Base-by-base conservation (phyloP, 2,797 vertebrate species). In the Phoebastria nigripes region DNA sequence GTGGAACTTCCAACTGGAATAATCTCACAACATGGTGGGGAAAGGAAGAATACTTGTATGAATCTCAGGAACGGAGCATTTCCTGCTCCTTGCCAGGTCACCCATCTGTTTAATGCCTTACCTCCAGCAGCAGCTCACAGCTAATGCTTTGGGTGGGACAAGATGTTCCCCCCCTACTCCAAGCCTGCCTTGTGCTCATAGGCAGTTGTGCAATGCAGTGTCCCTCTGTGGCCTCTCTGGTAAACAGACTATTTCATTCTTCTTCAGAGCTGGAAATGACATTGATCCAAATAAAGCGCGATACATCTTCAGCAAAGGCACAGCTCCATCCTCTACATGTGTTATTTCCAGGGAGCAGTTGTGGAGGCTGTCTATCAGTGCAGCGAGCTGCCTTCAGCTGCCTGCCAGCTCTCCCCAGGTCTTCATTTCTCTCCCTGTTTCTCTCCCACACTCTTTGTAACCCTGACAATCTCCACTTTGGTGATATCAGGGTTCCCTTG, bases 321-420 rank as follows among this genome's bases (percentile, higher is more conserved):
- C 20, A 9, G 76, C 84, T 95, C 72, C 39, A 49, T 93, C 61
- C 67, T 76, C 89, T 74, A 69, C 49, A 8, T 71, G 39, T 63
- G 41, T 89, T 89, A 37, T 92, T 96, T 89, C 86, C 69, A 83
- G 76, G 54, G 76, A 92, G 52, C 78, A 47, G n/a, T 31, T 86
- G 65, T 55, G 63, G 47, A 83, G 14, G 25, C 49, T 95, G 29
- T 6, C 37, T 29, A 0, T 62, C 17, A 19, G 63, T 62, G 61
- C 80, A 65, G 17, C 2, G 3, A 93, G 49, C 61, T 93, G 59
- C 37, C 55, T 58, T 90, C 70, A 39, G 14, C 80, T 82, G 47
- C 72, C 49, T 73, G 28, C 16, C 62, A 39, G 35, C 6, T 41
- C n/a, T 93, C 35, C 54, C n/a, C n/a, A 55, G 10, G 21, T 63